A percentile compares a stretch with the other conserved stretches of the same genome.
Evolutionary conservation across 2,888 invertebrate species (phyloP).

Genomic region (Ennomos erosarius): DNA sequence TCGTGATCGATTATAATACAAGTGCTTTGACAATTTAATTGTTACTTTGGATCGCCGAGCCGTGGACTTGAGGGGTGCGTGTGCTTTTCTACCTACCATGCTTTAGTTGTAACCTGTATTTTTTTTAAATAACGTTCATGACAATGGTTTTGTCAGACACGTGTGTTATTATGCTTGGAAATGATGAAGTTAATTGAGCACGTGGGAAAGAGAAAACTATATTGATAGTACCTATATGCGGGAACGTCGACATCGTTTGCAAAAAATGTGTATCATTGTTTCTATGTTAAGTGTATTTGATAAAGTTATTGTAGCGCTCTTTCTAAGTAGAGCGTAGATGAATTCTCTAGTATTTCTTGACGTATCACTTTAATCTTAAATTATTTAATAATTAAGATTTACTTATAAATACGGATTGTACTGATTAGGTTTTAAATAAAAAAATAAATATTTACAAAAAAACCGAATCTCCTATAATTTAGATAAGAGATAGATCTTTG

Average conservation of each 20-base stretch:
- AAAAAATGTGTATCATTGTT: slow-evolving; percentile 13
- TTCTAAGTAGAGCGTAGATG: slow-evolving; percentile 4
- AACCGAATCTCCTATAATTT: too few species aligned
- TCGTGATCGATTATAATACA: slow-evolving; percentile 62
- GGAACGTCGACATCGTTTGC: slow-evolving; percentile 10
- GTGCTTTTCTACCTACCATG: slow-evolving; percentile 46
- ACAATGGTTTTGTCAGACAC: slow-evolving; percentile 17
- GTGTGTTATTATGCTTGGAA: slow-evolving; percentile 2
- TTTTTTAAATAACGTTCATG: slow-evolving; percentile 8
- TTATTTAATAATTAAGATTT: too few species aligned
- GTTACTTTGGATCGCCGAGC: slow-evolving; percentile 48
- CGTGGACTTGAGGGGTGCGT: slow-evolving; percentile 67
- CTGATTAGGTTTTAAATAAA: too few species aligned
- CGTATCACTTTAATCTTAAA: neutral
- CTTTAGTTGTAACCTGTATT: neutral
- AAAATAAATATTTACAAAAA: too few species aligned
- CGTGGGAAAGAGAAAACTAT: slow-evolving; percentile 26
- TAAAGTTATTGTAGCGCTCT: neutral
- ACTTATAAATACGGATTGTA: too few species aligned
- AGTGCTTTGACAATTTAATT: slow-evolving; percentile 59
- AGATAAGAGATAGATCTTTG: too few species aligned
- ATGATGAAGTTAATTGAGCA: slow-evolving; percentile 14
- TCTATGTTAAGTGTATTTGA: neutral
- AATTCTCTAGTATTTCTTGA: neutral
- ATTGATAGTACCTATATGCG: slow-evolving; percentile 15